Conservation (phyloP, 2,888 invertebrate genomes). For the Ophion obscuratus region DNA sequence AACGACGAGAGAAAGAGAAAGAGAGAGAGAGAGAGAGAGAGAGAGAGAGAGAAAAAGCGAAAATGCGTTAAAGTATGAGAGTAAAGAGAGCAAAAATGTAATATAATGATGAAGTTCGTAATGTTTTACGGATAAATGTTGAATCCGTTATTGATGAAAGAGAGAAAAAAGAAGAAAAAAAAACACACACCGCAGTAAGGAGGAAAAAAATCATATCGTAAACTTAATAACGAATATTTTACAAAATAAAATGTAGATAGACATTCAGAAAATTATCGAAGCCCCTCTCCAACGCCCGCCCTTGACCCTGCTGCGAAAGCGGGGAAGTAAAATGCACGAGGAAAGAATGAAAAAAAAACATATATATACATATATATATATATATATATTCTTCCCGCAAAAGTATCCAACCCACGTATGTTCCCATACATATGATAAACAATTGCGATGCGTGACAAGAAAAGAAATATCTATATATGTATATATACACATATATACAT, state of each 20-base stretch:
- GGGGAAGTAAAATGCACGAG: constrained; percentile 52
- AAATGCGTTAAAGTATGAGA: constrained; percentile 27
- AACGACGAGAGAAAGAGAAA: constrained; percentile 36
- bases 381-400: constrained; percentile 55
- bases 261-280: constrained; percentile 76
- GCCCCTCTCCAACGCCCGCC: constrained; percentile 59
- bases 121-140: constrained; percentile 61
- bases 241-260: constrained; percentile 83
- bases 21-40: constrained; percentile 18
- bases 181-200: constrained; percentile 75
- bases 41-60: constrained; percentile 6
- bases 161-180: constrained; percentile 73
- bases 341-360: constrained; percentile 30
- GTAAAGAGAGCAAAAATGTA: constrained; percentile 57
- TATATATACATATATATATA: constrained; percentile 21
- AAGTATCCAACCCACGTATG: constrained; percentile 38
- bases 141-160: constrained; percentile 70
- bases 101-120: constrained; percentile 65
- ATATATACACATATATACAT: constrained; percentile 27
- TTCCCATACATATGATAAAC: constrained; percentile 56
- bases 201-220: constrained; percentile 83
- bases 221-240: constrained; percentile 83
- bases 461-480: constrained; percentile 20
- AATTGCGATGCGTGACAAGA: constrained; percentile 64
- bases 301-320: constrained; percentile 54